Evolutionary conservation across 2,888 invertebrate genomes (phyloP).

Genomic region (Bellardia pandia): DNA sequence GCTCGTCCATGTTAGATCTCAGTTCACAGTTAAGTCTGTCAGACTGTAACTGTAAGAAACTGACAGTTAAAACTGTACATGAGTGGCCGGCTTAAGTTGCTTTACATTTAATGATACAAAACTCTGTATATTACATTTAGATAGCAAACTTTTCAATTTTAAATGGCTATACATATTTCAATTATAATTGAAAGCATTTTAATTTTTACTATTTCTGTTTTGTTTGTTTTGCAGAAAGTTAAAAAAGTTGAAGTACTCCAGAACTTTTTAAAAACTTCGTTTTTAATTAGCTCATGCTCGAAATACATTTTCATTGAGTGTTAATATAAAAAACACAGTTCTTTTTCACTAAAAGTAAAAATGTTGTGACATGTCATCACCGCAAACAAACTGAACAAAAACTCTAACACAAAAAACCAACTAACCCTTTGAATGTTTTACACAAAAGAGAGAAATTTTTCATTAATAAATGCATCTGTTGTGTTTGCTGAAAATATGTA

Average conservation of each 20-base stretch:
- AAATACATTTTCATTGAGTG: conserved; percentile 20
- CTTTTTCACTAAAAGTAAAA: conserved; percentile 9
- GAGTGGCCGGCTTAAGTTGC: too few relatives aligned
- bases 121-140: too few relatives aligned
- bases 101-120: too few relatives aligned
- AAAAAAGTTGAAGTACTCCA: neutral
- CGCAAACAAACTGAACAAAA: neutral
- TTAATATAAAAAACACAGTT: conserved; percentile 3
- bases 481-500: conserved; percentile 6
- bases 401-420: neutral
- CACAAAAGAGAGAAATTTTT: conserved; percentile 31
- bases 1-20: too few relatives aligned
- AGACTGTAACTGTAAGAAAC: too few relatives aligned
- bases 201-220: too few relatives aligned
- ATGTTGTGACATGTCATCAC: conserved; percentile 29
- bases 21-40: too few relatives aligned
- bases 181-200: too few relatives aligned
- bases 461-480: conserved; percentile 56
- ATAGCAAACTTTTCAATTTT: too few relatives aligned
- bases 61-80: too few relatives aligned
- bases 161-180: too few relatives aligned
- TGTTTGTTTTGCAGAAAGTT: too few relatives aligned
- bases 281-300: neutral
- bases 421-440: conserved; percentile 30
- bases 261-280: neutral